Conservation (phyloP, 2,888 invertebrate species). For the Halictus ligatus region DNA sequence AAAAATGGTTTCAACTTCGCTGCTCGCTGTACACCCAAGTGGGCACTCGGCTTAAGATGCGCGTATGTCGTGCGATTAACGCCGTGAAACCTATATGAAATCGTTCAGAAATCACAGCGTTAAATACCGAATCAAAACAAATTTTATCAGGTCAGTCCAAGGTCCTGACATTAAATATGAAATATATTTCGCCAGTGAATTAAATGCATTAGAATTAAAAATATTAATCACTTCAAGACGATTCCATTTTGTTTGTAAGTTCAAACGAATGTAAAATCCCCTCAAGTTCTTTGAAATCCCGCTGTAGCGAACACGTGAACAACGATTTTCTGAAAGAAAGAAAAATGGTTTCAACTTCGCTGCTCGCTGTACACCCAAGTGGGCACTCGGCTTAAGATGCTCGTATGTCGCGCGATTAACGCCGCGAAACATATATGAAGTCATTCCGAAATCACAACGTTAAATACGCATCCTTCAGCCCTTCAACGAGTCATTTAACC, state of each 20-base stretch:
- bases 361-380: not conserved
- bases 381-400: not conserved
- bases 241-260: no score
- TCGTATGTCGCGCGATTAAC: not conserved
- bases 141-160: no score
- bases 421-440: not conserved
- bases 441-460: constrained; percentile 6
- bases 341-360: no score
- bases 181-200: no score
- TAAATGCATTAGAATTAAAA: no score
- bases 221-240: no score
- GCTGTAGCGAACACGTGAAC: no score
- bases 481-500: constrained; percentile 11
- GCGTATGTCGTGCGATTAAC: not conserved
- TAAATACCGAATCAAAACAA: no score
- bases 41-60: not conserved
- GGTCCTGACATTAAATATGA: no score
- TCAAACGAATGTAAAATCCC: no score
- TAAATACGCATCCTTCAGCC: not conserved
- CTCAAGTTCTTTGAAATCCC: no score
- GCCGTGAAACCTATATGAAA: not conserved
- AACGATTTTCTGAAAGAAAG: no score
- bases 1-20: not conserved
- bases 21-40: not conserved
- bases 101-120: not conserved